Base-by-base conservation (phyloP, 92 coral and sea anemone species). In the Muricea muricata region DNA sequence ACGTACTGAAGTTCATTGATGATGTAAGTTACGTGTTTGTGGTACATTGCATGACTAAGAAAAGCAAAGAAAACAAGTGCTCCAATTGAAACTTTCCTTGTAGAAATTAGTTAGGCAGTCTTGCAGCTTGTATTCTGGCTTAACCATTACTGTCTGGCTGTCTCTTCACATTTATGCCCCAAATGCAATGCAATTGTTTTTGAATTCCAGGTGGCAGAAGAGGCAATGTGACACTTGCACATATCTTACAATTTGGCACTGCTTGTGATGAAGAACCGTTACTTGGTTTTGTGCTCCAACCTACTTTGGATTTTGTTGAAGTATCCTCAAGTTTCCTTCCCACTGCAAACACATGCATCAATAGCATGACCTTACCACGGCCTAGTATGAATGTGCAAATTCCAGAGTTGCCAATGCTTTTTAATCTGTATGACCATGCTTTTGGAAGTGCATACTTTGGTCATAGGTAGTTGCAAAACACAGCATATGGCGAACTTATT, bases 381-480 rank as follows among this genome's bases (percentile, higher is more conserved):
- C 73, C 84, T 39, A 60, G 46, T 50, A 79, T 54, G 37, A 71
- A 58, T 46, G 46, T 66, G 58, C 46, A 66, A 55, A 26, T 79
- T 58, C 84, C 84, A 52, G 84, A 79, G 46, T 69, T 66, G 66
- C 26, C 66, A 55, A 79, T 15, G 74, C 69, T 79, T 35, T 79
- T 79, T 79, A 73, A 79, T 58, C 61, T 79, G 69, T 79, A 79
- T 55, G 84, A 79, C 69, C 61, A 79, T 79, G 84, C 84, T 48
- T 79, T 79, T 58, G 34, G 32, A 41, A 79, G 61, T 50, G 61
- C 84, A 39, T 60, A 34, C 61, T 79, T 79, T 61, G 84, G 84
- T 48, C 58, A 79, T 58, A 69, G 54, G 58, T 60, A 79, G 84
- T 32, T 17, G 25, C 25, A 24, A 61, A 23, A 61, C n/a, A n/a